Evolutionary conservation across 2,888 invertebrate species (phyloP).

Genomic region (Ligdia adustata): DNA sequence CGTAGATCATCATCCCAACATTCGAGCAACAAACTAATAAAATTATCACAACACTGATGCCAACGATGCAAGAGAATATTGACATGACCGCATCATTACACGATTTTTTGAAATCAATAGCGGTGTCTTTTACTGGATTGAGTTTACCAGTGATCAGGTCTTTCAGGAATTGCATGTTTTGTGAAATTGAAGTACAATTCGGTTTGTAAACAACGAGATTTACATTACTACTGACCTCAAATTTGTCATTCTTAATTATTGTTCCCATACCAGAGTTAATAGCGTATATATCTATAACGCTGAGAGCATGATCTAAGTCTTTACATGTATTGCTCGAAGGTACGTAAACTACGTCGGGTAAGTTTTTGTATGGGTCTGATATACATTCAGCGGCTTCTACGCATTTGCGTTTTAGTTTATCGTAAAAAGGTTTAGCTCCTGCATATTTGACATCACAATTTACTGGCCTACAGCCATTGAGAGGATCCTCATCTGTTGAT

Average conservation of each 20-base stretch:
- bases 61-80: conserved; percentile 49
- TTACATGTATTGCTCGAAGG: conserved; percentile 60
- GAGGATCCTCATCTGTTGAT: conserved; percentile 56
- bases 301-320: conserved; percentile 55
- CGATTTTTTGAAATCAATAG: conserved; percentile 44
- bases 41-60: conserved; percentile 47
- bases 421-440: conserved; percentile 55
- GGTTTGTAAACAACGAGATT: conserved; percentile 46
- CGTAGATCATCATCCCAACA: conserved; percentile 38
- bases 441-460: conserved; percentile 65
- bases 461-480: conserved; percentile 57
- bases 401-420: conserved; percentile 47
- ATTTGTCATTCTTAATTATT: conserved; percentile 37
- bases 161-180: conserved; percentile 58
- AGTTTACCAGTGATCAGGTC: conserved; percentile 62
- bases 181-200: conserved; percentile 67
- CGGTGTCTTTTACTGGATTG: conserved; percentile 42
- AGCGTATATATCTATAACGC: conserved; percentile 58
- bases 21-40: conserved; percentile 48
- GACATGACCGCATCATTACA: conserved; percentile 50
- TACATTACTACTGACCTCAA: conserved; percentile 17
- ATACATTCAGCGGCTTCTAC: conserved; percentile 49
- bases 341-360: conserved; percentile 60
- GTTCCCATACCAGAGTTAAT: conserved; percentile 59
- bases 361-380: conserved; percentile 41